A percentile compares a stretch with the other conserved stretches of the same genome.
Conservation (phyloP, 2,888 invertebrate genomes). For the Molanna angustata region DNA sequence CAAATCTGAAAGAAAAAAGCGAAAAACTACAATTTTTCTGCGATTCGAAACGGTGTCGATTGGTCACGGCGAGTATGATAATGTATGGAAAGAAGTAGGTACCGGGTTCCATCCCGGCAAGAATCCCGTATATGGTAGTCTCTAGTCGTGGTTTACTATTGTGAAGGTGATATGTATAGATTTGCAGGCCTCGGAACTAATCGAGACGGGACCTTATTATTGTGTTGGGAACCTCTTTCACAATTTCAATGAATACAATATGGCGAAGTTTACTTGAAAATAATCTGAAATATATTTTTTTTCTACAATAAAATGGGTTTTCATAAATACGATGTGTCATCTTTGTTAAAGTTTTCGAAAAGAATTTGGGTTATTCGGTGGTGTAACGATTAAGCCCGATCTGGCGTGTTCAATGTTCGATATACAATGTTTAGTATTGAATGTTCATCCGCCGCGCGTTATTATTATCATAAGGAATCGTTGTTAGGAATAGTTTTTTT, state of each 20-base stretch:
- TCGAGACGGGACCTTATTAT: conserved; percentile 10
- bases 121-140: not conserved
- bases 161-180: conserved; percentile 11
- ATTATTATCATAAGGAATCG: too few species aligned
- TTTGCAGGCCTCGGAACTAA: conserved; percentile 25
- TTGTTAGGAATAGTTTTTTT: not conserved
- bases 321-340: conserved; percentile 20
- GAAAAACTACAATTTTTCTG: conserved; percentile 59
- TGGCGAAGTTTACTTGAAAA: conserved; percentile 15
- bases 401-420: not conserved
- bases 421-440: too few species aligned
- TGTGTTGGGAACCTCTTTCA: conserved; percentile 15
- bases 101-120: too few species aligned
- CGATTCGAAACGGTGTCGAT: conserved; percentile 47
- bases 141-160: not conserved
- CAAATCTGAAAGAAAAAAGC: conserved; percentile 58
- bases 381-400: conserved; percentile 17
- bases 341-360: conserved; percentile 17
- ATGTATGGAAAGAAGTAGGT: too few species aligned
- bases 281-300: conserved; percentile 17
- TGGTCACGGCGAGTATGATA: conserved; percentile 28
- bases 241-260: conserved; percentile 5
- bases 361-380: conserved; percentile 18
- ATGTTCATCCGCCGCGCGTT: too few species aligned
- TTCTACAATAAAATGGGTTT: conserved; percentile 19